These are phyloP conservation scores for Drosophila colorata DNA, from an alignment of 2,888 invertebrate genomes.

Conservation along the genomic window DNA sequence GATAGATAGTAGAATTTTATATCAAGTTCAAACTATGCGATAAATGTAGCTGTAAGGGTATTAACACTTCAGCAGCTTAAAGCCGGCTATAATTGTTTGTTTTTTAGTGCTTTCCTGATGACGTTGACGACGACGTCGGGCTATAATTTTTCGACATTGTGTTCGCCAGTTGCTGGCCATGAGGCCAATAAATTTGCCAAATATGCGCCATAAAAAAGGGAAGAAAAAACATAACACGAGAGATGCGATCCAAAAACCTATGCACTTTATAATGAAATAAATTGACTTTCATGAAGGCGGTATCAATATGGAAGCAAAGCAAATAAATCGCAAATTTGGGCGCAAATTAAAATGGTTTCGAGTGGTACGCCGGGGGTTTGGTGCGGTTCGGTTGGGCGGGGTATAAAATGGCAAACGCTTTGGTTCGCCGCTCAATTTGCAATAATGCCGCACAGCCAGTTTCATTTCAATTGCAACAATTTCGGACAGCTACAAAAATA, in stretches of 20 bases:
- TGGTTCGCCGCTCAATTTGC: conserved; percentile 61
- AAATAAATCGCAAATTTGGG: conserved; percentile 67
- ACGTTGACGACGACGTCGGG: conserved; percentile 39
- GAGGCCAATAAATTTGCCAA: conserved; percentile 71
- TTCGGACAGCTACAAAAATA: conserved; percentile 37
- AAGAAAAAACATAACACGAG: conserved; percentile 17
- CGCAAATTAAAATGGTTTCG: conserved; percentile 64
- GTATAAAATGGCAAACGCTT: conserved; percentile 36
- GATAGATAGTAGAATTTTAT: too few relatives aligned
- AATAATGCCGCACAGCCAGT: conserved; percentile 57
- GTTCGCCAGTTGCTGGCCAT: conserved; percentile 76
- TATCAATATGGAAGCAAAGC: conserved; percentile 59
- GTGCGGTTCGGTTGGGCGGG: neutral
- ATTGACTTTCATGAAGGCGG: conserved; percentile 69
- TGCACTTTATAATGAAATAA: conserved; percentile 77
- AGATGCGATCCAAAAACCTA: conserved; percentile 54
- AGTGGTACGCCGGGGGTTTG: conserved; percentile 8
- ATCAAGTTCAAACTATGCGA: neutral
- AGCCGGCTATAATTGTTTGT: neutral
- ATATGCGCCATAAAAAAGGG: conserved; percentile 61
- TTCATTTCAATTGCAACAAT: conserved; percentile 66
- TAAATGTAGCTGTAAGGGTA: conserved; percentile 6
- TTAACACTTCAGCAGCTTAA: neutral
- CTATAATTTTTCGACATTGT: conserved; percentile 72
- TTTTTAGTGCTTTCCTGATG: conserved; percentile 62